Percentiles rank a stretch among this genome's conserved stretches.
These are phyloP conservation scores for Thymelicus acteon DNA, from an alignment of 2,888 invertebrate species.

Conservation along the genomic window DNA sequence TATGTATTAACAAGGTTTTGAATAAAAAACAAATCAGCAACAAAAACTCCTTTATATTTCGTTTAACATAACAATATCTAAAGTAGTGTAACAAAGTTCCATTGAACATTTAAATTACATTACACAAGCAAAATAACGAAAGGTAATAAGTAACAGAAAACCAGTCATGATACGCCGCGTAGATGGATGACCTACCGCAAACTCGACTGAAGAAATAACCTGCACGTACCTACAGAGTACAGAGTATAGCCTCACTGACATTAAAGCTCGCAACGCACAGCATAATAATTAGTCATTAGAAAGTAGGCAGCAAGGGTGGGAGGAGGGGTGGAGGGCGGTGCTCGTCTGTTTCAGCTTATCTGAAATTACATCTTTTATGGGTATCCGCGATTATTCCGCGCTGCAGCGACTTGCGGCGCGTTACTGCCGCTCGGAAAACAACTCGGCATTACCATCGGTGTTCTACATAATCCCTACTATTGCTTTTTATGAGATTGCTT, in stretches of 20 bases:
- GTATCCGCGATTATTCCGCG: conserved; percentile 85
- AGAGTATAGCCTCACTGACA: conserved; percentile 57
- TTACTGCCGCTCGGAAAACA: conserved; percentile 79
- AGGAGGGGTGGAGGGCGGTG: conserved; percentile 66
- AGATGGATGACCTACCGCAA: conserved; percentile 66
- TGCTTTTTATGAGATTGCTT: conserved; percentile 77
- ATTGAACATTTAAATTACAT: conserved; percentile 39
- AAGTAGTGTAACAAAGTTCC: conserved; percentile 18
- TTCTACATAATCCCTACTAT: conserved; percentile 81
- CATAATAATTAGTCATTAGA: conserved; percentile 86
- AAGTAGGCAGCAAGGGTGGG: conserved; percentile 76
- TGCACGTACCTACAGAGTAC: conserved; percentile 54
- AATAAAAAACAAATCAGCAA: not conserved
- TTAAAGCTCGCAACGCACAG: conserved; percentile 83
- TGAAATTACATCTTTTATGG: conserved; percentile 86
- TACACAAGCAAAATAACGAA: conserved; percentile 40
- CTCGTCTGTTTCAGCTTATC: conserved; percentile 85
- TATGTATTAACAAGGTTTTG: not conserved
- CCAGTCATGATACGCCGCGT: conserved; percentile 53
- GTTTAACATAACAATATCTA: conserved; percentile 22
- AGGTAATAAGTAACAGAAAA: conserved; percentile 46
- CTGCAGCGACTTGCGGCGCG: conserved; percentile 82
- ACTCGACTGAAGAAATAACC: conserved; percentile 58
- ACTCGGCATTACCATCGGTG: conserved; percentile 77
- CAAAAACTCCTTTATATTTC: conserved; percentile 5